Evolutionary conservation across 2,113 vertebrate genomes (phyloP), one percentile per base, ranked within the genome.

Genomic region (Channa argus): DNA sequence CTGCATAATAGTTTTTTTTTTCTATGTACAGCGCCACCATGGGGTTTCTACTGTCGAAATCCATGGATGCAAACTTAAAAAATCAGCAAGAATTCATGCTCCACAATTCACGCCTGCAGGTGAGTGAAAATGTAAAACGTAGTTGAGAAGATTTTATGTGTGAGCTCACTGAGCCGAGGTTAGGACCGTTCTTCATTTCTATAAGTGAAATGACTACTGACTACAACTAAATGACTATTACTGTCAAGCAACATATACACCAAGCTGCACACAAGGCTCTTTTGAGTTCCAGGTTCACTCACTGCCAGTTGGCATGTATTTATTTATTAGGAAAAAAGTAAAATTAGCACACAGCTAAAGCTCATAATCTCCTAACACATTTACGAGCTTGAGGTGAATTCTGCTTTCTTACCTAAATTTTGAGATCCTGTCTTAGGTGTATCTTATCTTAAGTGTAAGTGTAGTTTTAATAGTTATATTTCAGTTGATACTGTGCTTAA

Each of bases 11-110:
- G 24, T 24, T 24, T 24, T 24, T 24, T 24, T 24, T 24, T n/a
- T n/a, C n/a, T n/a, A n/a, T n/a, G n/a, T n/a, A 39, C 62, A 75
- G 76, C 67, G 70, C 54, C 53, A 87, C 51, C 34, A 95, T 96
- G 97, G 96, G 96, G 1, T 93, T 96, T 47, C 7, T 96, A 1
- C 92, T 96, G 33, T 97, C 96, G 0, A 97, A 95, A 79, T 86
- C 93, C 43, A 75, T 95, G 93, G 96, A 93, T 44, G 94, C 95
- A 83, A 96, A 89, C 84, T 72, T 97, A 34, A 94, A 93, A 71
- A 94, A 85, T 51, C 96, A 96, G 76, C 95, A 95, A 74, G 96
- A 98, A 69, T 95, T 96, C 8, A 95, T 96, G 95, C 79, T 93
- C 1, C 93, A 92, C 69, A 96, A 95, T 58, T 38, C 85, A 0